Percentiles rank a stretch among this genome's conserved stretches.
Conservation (phyloP, 2,797 vertebrate species). For the Malacoctenus gilli region DNA sequence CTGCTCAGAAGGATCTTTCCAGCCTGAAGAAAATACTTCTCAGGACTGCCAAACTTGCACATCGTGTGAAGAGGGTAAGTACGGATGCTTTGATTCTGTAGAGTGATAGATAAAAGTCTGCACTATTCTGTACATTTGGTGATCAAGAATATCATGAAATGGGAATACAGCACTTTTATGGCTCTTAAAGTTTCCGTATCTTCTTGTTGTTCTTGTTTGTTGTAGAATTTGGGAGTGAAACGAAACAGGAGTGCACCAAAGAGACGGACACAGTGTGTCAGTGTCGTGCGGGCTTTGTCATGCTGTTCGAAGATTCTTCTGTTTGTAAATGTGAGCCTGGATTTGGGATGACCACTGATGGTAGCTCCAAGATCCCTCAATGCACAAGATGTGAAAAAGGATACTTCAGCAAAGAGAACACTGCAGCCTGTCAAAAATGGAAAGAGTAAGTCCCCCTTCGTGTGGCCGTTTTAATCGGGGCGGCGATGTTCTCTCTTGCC, state of each 20-base stretch:
- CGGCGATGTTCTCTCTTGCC: too few species aligned
- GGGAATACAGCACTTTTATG: too few species aligned
- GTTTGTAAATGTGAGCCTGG: constrained; percentile 61
- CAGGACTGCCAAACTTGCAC: constrained; percentile 17
- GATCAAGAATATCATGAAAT: too few species aligned
- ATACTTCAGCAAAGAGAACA: constrained; percentile 11
- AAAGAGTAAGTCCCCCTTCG: constrained; percentile 52
- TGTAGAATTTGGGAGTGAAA: constrained; percentile 1
- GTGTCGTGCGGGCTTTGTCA: constrained; percentile 53
- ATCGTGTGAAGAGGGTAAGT: constrained; percentile 18
- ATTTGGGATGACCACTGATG: constrained; percentile 29
- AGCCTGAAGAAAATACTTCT: rapidly evolving
- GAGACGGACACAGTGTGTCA: constrained; percentile 44
- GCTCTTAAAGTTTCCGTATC: background rate
- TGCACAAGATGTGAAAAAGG: constrained; percentile 60
- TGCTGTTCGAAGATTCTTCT: rapidly evolving
- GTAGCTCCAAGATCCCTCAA: too few species aligned
- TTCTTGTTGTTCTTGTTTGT: background rate
- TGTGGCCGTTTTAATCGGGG: constrained; percentile 1
- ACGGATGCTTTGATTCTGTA: background rate
- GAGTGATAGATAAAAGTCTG: too few species aligned
- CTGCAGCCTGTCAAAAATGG: constrained; percentile 55
- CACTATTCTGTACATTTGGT: too few species aligned
- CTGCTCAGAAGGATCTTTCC: constrained; percentile 25
- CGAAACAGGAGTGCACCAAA: rapidly evolving